Percentiles rank a stretch among this genome's conserved stretches.
Conservation (phyloP, 2,797 vertebrate species). For the Nyctalus aviator region DNA sequence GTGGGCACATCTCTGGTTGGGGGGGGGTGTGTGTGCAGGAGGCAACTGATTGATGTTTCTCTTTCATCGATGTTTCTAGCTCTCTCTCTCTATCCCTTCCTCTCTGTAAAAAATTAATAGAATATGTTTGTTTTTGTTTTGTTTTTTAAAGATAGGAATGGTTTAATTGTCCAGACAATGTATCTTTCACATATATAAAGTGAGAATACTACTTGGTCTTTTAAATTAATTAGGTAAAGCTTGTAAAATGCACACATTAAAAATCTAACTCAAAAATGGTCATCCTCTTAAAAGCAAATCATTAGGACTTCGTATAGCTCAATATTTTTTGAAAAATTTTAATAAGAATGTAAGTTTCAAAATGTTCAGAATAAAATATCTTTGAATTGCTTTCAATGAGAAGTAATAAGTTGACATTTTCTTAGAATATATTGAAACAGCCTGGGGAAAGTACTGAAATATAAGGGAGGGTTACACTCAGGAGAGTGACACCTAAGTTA, state of each 20-base stretch:
- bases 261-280: background rate
- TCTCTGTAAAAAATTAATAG: too few species aligned
- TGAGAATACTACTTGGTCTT: background rate
- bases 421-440: background rate
- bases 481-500: slow-evolving; percentile 27
- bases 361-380: slow-evolving; percentile 25
- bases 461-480: background rate
- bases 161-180: background rate
- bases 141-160: background rate
- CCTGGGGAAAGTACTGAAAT: background rate
- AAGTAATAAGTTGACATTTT: slow-evolving; percentile 19
- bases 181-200: slow-evolving; percentile 6
- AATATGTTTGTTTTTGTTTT: too few species aligned
- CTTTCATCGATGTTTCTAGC: too few species aligned
- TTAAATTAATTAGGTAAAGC: slow-evolving; percentile 2
- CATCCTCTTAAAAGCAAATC: slow-evolving; percentile 41
- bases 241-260: background rate
- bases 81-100: too few species aligned
- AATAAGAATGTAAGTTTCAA: slow-evolving; percentile 42
- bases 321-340: slow-evolving; percentile 4
- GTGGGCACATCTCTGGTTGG: too few species aligned
- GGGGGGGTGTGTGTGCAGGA: too few species aligned
- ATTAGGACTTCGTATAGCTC: background rate
- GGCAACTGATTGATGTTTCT: too few species aligned
- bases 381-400: background rate